Evolutionary conservation across 2,797 vertebrate genomes (phyloP).

Genomic region (Chelon labrosus): DNA sequence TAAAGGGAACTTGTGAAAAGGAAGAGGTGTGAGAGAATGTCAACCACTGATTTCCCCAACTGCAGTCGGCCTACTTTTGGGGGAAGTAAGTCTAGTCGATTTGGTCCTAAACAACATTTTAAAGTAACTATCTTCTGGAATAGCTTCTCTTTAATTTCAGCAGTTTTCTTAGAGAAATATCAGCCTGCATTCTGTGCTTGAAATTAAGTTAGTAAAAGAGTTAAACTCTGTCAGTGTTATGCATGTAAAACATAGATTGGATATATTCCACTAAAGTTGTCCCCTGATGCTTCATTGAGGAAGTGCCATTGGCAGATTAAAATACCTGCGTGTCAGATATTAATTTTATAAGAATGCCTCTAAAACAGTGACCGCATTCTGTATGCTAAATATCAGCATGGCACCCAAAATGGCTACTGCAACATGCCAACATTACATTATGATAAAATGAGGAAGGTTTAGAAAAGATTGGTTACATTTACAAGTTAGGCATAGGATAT

Average conservation of each 20-base stretch:
- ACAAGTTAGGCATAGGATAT: background rate
- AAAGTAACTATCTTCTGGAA: conserved; percentile 5
- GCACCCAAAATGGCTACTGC: background rate
- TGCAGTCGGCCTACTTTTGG: background rate
- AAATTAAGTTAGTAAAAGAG: background rate
- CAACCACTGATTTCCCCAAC: background rate
- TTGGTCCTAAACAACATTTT: background rate
- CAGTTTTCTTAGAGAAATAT: conserved; percentile 9
- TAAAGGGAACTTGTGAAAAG: background rate
- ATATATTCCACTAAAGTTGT: too few relatives aligned
- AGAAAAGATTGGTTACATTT: background rate
- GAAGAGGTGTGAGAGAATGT: background rate
- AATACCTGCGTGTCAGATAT: too few relatives aligned
- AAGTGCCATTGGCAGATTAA: too few relatives aligned
- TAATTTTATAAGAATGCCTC: too few relatives aligned
- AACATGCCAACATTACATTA: background rate
- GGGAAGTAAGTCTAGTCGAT: background rate
- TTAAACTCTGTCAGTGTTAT: background rate
- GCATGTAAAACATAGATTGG: too few relatives aligned
- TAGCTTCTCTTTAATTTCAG: conserved; percentile 18
- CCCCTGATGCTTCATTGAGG: too few relatives aligned
- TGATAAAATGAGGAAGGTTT: background rate
- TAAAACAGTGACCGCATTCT: too few relatives aligned
- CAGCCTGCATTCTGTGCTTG: background rate
- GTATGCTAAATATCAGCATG: background rate